Evolutionary conservation across 2,113 vertebrate genomes (phyloP), one percentile per base, ranked within the genome.

Genomic region (Mormoops blainvillei): DNA sequence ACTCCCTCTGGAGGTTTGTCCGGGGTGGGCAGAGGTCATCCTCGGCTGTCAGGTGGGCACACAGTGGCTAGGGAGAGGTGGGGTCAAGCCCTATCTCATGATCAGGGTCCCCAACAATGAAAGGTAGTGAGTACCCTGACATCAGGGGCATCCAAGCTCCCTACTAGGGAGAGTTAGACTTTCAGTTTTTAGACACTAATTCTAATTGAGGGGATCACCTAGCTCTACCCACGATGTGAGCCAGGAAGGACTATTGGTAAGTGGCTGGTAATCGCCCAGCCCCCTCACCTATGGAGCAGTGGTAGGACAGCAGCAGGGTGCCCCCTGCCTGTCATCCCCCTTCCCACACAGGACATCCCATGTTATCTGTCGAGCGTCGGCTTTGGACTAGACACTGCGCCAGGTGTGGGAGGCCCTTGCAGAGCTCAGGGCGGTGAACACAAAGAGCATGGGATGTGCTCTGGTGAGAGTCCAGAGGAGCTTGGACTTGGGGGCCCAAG

Each of bases 291-390:
- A 7, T 0, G 15, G 48, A 26, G 28, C 48, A 15, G 33, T 26
- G 33, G 4, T 36, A 9, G 16, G 41, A 73, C n/a, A n/a, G 52
- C 63, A 81, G 76, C 54, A 36, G 43, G 43, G 67, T 71, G 45
- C 16, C 41, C n/a, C 36, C 48, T 50, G 56, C 43, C 54, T 26
- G 67, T 24, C 65, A 9, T 36, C n/a, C 83, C 7, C 5, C 84
- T 80, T 28, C 33, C 28, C 0, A 0, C 45, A 7, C 43, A n/a
- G 36, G n/a, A n/a, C 28, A 1, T 4, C 56, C 4, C 15, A 5
- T 48, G 33, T 5, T 38, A 18, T 19, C 15, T 71, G 28, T 24
- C 7, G 68, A 41, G 43, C 28, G 24, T 74, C 18, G 89, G 1
- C 45, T 58, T n/a, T 45, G 48, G 70, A 14, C 26, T 78, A 41